Percentiles rank a stretch among this genome's conserved stretches.
Evolutionary conservation across 2,113 vertebrate genomes (phyloP).

Genomic region (Furnarius figulus): DNA sequence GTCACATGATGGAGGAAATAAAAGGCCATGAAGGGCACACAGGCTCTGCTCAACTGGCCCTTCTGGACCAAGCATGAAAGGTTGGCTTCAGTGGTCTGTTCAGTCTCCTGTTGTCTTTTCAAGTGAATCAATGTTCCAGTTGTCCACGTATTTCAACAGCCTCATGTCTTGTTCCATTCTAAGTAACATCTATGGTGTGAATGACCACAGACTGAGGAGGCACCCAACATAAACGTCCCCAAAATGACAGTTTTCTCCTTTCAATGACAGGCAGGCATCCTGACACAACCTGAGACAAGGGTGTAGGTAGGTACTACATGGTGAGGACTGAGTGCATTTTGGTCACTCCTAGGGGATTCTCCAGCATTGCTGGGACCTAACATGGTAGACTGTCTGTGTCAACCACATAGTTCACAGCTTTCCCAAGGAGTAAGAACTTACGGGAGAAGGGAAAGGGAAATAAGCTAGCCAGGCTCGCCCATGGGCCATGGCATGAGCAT

Average conservation of each 20-base stretch:
- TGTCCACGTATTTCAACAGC: not conserved
- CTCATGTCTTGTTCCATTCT: not conserved
- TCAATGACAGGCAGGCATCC: not conserved
- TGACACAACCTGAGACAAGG: accelerated
- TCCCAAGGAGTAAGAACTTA: not conserved
- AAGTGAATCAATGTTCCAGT: not conserved
- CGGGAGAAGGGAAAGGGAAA: not conserved
- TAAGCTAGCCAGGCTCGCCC: accelerated
- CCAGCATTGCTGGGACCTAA: not conserved
- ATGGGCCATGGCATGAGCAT: accelerated
- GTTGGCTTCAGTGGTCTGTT: not conserved
- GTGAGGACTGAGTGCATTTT: not conserved
- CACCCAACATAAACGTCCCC: not conserved
- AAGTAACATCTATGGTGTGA: not conserved
- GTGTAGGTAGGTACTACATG: accelerated
- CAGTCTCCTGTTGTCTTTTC: not conserved
- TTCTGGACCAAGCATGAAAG: not conserved
- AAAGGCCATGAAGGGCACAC: not conserved
- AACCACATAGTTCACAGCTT: not conserved
- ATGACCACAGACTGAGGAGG: not conserved
- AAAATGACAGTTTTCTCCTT: not conserved
- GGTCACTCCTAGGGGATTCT: not conserved
- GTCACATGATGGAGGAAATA: not conserved
- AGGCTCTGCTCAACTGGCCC: not conserved
- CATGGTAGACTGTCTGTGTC: not conserved